Evolutionary conservation across 2,113 vertebrate species (phyloP), one percentile per base, ranked within the genome.

Genomic region (Microcebus murinus): DNA sequence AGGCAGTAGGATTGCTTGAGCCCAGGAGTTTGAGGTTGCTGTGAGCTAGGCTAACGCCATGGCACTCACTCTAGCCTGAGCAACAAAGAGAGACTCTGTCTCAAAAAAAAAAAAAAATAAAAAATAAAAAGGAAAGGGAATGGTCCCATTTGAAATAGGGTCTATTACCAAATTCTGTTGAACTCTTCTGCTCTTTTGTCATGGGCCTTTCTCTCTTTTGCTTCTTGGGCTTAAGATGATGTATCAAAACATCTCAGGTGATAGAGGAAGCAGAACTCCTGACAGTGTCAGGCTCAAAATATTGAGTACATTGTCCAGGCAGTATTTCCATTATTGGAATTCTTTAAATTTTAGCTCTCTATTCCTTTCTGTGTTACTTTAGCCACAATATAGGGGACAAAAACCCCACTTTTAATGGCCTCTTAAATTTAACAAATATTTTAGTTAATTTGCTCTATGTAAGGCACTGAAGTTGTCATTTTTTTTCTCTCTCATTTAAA

Each of bases 401-500:
- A 65, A 55, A 50, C n/a, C 34, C 34, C 14, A 42, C 57, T 71
- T 67, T 81, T 55, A 77, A 76, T 92, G 55, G 34, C 15, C 55
- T 96, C 36, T 77, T 92, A 91, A 70, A 15, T 93, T 96, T 84
- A 77, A 86, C 39, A 74, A 21, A 79, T 84, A 90, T 76, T 94
- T 90, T 81, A 73, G 20, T 70, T 55, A 55, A 55, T 55, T 18
- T 55, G 52, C 34, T 84, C 6, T 59, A 55, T 42, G 4, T 45
- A 74, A 71, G 63, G 25, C 36, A 21, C 25, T 88, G 10, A 92
- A 94, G 20, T 91, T 92, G 57, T 87, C 48, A 61, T 74, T 68
- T 92, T 39, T 76, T 0, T 8, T 3, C 36, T 36, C 36, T 36
- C 36, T 36, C 36, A 36, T 36, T 36, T 36, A 68, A 96, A 85